These are phyloP conservation scores for Nothocercus nigrocapillus DNA, from an alignment of 2,113 vertebrate species.

Conservation along the genomic window DNA sequence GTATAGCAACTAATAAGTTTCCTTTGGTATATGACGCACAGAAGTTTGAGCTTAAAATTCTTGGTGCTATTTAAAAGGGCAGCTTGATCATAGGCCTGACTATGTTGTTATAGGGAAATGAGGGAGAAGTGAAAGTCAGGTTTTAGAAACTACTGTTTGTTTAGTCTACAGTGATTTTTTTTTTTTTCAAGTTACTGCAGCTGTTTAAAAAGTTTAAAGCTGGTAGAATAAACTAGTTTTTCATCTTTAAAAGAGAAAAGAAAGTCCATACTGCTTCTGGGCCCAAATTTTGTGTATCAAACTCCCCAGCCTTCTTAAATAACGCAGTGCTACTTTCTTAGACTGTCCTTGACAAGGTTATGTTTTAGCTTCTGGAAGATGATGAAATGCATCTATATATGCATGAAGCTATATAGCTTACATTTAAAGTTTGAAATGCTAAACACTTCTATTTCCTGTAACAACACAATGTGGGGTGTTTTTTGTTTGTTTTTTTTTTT, in stretches of 20 bases:
- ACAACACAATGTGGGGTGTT: background rate
- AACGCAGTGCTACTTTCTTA: background rate
- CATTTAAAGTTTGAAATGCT: background rate
- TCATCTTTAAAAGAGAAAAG: background rate
- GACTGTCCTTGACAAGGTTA: background rate
- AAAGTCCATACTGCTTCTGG: background rate
- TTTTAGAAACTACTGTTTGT: background rate
- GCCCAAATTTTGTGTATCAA: background rate
- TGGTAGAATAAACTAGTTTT: background rate
- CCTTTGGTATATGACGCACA: fast-evolving
- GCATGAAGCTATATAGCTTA: background rate
- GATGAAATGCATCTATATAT: background rate
- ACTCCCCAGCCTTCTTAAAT: background rate
- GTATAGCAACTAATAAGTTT: background rate
- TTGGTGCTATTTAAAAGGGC: background rate
- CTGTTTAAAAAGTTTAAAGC: background rate
- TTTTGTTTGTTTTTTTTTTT: too few species aligned
- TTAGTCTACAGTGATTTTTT: background rate
- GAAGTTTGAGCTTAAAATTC: background rate
- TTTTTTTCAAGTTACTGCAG: too few species aligned
- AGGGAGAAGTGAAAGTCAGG: background rate
- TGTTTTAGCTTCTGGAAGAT: background rate
- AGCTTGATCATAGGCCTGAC: background rate
- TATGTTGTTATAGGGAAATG: background rate
- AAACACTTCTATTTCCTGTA: background rate